Evolutionary conservation across 2,113 vertebrate genomes (phyloP), one percentile per base, ranked within the genome.

Genomic region (Microtus ochrogaster): DNA sequence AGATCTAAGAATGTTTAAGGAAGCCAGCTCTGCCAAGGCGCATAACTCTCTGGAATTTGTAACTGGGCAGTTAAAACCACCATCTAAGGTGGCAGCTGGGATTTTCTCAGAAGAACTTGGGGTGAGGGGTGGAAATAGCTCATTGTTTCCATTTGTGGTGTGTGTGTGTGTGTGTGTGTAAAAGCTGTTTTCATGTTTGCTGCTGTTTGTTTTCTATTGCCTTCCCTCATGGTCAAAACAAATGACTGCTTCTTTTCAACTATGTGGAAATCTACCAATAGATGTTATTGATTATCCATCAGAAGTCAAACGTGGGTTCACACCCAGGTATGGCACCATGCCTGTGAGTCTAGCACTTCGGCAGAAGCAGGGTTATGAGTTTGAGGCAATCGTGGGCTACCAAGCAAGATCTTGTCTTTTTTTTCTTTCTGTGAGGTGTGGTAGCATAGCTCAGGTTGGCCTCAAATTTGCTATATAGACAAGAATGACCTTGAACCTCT

Each of bases 81-180:
- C 63, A 1, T 70, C 47, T 73, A 63, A 96, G 65, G 82, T 93
- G 96, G 83, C 77, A 97, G 94, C 92, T 85, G 92, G 0, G 68
- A 93, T 92, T 98, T 97, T 94, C 86, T 92, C 93, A 97, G 93
- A 97, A 97, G 97, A 95, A 92, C 55, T 61, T 77, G 36, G n/a
- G 87, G 83, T 95, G 84, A 19, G 89, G 87, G 97, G 97, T 73
- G 70, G n/a, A 97, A 94, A 70, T 49, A 92, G 83, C 16, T 4
- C 73, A 90, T 65, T 70, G 94, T 77, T 93, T 61, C 65, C 68
- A 2, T 85, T 96, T 97, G 96, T 93, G 84, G 30, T 65, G 96
- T 92, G 58, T 68, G 92, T 65, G 77, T 79, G 83, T 97, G 83
- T 97, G 88, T 82, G 39, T 91, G 58, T 73, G 91, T 65, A 95